Evolutionary conservation across 2,797 vertebrate species (phyloP).

Genomic region (Myotis planiceps): DNA sequence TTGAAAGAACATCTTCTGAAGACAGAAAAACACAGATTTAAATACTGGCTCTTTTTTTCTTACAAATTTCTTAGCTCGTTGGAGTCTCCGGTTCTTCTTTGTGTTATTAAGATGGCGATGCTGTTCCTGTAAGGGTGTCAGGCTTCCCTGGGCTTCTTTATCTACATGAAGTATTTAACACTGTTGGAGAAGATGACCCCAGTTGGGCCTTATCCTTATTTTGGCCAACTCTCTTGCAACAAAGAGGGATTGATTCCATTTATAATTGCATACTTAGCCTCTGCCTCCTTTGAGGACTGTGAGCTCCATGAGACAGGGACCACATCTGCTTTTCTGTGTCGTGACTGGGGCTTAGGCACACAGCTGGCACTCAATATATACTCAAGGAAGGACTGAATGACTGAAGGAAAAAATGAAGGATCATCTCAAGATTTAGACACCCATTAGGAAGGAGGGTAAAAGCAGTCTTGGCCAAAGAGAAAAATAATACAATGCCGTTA

Average conservation of each 20-base stretch:
- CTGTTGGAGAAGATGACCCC: neutral
- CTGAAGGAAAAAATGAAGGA: neutral
- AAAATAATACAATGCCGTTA: neutral
- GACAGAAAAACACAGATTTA: neutral
- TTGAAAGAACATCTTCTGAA: neutral
- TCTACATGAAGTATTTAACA: neutral
- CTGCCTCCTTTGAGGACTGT: neutral
- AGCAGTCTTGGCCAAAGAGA: neutral
- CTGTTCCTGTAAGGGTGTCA: neutral
- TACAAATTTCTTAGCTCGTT: neutral
- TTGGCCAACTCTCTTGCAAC: neutral
- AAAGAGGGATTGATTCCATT: neutral
- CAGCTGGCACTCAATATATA: neutral
- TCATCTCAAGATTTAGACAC: neutral
- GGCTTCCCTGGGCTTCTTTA: neutral
- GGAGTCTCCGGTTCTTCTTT: neutral
- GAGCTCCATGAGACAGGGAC: neutral
- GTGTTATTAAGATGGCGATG: neutral
- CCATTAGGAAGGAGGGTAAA: neutral
- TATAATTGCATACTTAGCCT: neutral
- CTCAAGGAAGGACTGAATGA: conserved; percentile 21
- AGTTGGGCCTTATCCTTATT: neutral
- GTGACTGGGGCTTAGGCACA: neutral
- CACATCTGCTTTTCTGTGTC: neutral
- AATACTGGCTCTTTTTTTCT: neutral